Evolutionary conservation across 2,113 vertebrate genomes (phyloP), one percentile per base, ranked within the genome.

Genomic region (Eretmodus cyanostictus): DNA sequence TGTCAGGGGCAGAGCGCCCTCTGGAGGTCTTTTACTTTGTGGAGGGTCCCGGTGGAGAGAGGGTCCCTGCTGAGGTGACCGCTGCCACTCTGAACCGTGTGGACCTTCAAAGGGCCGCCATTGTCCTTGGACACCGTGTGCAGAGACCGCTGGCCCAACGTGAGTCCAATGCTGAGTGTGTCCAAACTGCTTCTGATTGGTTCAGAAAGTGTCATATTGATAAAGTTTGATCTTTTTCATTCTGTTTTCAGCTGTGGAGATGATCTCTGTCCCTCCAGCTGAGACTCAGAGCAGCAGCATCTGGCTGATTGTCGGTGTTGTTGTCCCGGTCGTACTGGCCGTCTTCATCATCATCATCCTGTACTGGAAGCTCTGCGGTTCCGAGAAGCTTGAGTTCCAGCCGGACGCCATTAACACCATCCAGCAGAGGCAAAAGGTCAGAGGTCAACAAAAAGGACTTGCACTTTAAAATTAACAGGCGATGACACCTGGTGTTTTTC

Each of bases 351-450:
- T 99, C 22, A 89, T 97, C 93, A 98, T 99, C 93, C 97, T 99
- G 57, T 99, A 99, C 95, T 99, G 98, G 98, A 99, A 99, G 42
- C 96, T 99, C 66, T 99, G 99, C 47, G 97, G 98, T 90, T 98
- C 98, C 0, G 98, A 99, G 95, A 99, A 99, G 90, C 95, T 99
- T 40, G 99, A 99, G 95, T 99, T 99, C 82, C 98, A 99, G 90
- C 98, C 99, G 0, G 99, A 99, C 22, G 96, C 98, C 0, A 97
- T 99, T 91, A 98, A 97, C 97, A 98, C 97, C 94, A 96, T 99
- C 90, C 98, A 99, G 94, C 98, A 99, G 94, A 96, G 98, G 71
- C 98, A 99, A 94, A 99, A 99, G 98, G 98, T 99, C 92, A 96
- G 92, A 85, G 81, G 54, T 76, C 82, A 84, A 27, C 55, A 55